Conservation (phyloP, 2,888 invertebrate species). For the Chalcis sispes region DNA sequence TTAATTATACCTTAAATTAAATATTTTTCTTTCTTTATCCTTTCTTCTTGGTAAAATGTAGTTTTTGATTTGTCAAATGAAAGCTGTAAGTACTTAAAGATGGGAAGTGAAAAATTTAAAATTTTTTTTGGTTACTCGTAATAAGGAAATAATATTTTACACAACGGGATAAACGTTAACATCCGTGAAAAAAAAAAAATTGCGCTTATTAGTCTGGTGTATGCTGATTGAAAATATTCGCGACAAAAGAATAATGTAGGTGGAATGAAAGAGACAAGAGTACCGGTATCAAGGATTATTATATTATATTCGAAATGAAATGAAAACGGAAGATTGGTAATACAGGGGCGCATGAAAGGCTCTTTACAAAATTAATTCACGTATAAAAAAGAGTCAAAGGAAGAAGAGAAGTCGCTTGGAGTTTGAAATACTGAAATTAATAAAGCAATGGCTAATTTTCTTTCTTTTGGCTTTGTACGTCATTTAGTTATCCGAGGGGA, state of each 20-base stretch:
- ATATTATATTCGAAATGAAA: conserved; percentile 1
- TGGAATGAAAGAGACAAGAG: background rate
- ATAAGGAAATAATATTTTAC: no score
- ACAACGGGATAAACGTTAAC: no score
- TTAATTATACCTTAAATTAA: no score
- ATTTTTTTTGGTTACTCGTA: background rate
- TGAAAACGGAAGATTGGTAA: conserved; percentile 39
- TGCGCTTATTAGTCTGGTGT: background rate
- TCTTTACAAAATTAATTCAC: conserved; percentile 32
- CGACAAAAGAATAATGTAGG: conserved; percentile 25
- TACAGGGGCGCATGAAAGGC: conserved; percentile 18
- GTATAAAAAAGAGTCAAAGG: background rate
- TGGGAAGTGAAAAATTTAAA: no score
- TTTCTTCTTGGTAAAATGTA: no score
- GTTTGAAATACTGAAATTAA: conserved; percentile 28
- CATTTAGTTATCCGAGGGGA: background rate
- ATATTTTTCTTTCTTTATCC: no score
- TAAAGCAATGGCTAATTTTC: conserved; percentile 18
- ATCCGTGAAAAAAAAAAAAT: background rate
- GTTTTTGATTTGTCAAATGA: no score
- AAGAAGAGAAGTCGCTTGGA: background rate
- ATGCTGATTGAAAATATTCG: conserved; percentile 23
- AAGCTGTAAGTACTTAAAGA: no score
- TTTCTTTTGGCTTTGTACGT: background rate
- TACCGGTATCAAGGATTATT: conserved; percentile 12